phyloP scores from a whole-genome alignment of 2,888 invertebrate species.

The Luperina nickerlii region DNA sequence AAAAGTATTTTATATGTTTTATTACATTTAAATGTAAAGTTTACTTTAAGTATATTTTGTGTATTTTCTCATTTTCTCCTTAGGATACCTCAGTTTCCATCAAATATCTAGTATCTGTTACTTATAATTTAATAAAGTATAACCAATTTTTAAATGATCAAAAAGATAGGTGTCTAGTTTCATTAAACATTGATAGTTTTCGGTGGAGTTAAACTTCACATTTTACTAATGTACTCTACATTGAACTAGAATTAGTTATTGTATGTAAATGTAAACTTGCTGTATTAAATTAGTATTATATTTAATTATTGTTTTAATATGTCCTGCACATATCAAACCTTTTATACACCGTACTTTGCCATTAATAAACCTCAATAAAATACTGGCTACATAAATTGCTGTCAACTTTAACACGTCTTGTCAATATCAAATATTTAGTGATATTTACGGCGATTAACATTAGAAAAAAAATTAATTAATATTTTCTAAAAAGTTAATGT shows the following conservation, averaged over 20 bases:
- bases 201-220: conserved; percentile 85
- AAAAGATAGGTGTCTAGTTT: conserved; percentile 71
- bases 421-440: conserved; percentile 25
- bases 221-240: conserved; percentile 72
- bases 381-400: conserved; percentile 36
- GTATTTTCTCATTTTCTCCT: conserved; percentile 58
- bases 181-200: conserved; percentile 71
- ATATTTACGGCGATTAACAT: conserved; percentile 25
- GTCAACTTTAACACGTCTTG: conserved; percentile 29
- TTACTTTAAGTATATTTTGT: conserved; percentile 26
- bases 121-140: conserved; percentile 65
- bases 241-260: conserved; percentile 75
- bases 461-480: conserved; percentile 28
- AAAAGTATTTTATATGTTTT: conserved; percentile 5
- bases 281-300: conserved; percentile 88
- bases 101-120: conserved; percentile 72
- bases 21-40: conserved; percentile 23
- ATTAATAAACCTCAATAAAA: neutral
- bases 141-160: conserved; percentile 64
- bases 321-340: neutral
- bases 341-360: neutral
- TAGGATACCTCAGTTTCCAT: conserved; percentile 78
- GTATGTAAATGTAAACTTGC: conserved; percentile 85
- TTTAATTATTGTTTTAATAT: conserved; percentile 59
- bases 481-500: conserved; percentile 70